Evolutionary conservation across 2,113 vertebrate genomes (phyloP), one percentile per base, ranked within the genome.

Genomic region (Rhodinocichla rosea): DNA sequence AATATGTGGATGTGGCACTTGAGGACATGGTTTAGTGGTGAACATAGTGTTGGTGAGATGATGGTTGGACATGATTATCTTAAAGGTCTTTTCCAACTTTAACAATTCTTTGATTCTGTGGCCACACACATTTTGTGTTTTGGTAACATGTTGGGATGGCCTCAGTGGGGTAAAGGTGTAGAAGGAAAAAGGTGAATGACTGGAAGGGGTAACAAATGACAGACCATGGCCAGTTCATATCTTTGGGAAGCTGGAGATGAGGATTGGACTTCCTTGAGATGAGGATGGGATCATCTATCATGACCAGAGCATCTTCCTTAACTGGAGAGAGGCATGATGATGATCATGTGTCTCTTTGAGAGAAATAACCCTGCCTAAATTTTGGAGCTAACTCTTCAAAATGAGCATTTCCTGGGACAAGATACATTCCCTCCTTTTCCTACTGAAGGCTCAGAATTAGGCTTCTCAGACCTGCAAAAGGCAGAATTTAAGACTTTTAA

Each of bases 41-140:
- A 56, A 35, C 7, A 21, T 4, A 19, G 9, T 16, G 13, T 27
- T 39, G 18, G 33, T 39, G 52, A 73, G 53, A 37, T 52, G 27
- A 21, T 59, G 26, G 19, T 28, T 67, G 45, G 44, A 67, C 7
- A 44, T 0, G 0, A 33, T 33, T 28, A 26, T 5, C 33, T 30
- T 33, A 44, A 45, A 81, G 15, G 6, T 24, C 15, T 59, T 75
- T 60, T 68, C 16, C 39, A 45, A 3, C 11, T 20, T n/a, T 8
- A 59, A n/a, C 5, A 5, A 39, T 83, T 35, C 12, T 68, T 27
- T 42, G 9, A 21, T 91, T 59, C 5, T 68, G 23, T 60, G 23
- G 20, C 15, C 28, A 20, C 42, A 22, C 21, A 16, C 0, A 3
- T 70, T 82, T 82, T 39, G 9, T 57, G 14, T 45, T 87, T 77